Evolutionary conservation across 2,797 vertebrate species (phyloP).

Genomic region (Lepilemur ruficaudatus): DNA sequence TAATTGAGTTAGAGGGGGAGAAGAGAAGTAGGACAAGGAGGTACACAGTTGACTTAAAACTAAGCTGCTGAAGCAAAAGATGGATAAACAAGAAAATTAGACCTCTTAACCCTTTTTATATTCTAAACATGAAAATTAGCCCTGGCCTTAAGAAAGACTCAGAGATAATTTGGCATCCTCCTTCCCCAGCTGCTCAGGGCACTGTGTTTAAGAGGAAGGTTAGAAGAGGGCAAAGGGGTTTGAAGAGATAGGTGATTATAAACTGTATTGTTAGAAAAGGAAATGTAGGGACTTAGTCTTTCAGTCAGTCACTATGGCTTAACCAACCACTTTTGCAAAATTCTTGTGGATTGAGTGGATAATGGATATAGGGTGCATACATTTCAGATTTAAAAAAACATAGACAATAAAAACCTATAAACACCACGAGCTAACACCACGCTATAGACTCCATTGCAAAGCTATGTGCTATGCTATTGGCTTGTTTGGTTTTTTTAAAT

Average conservation of each 20-base stretch:
- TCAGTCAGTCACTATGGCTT: neutral
- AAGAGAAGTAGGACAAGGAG: neutral
- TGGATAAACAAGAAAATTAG: neutral
- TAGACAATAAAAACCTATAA: neutral
- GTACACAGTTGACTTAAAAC: neutral
- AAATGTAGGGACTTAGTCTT: neutral
- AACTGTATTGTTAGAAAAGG: neutral
- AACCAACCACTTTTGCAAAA: neutral
- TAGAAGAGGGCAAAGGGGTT: neutral
- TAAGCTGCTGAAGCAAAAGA: neutral
- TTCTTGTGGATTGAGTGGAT: neutral
- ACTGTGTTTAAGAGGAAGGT: neutral
- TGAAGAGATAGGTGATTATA: neutral
- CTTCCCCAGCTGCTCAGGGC: neutral
- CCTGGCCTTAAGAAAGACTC: neutral
- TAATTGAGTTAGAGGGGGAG: neutral
- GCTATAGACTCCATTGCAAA: neutral
- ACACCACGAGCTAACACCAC: neutral
- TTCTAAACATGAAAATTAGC: neutral
- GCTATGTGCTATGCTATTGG: neutral
- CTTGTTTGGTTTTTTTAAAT: neutral
- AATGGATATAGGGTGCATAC: neutral
- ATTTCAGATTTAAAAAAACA: neutral
- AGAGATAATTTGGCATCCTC: neutral
- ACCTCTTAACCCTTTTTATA: neutral